A percentile compares a stretch with the other conserved stretches of the same genome.
phyloP scores from a whole-genome alignment of 2,888 invertebrate species.

The Scaptomyza flava region DNA sequence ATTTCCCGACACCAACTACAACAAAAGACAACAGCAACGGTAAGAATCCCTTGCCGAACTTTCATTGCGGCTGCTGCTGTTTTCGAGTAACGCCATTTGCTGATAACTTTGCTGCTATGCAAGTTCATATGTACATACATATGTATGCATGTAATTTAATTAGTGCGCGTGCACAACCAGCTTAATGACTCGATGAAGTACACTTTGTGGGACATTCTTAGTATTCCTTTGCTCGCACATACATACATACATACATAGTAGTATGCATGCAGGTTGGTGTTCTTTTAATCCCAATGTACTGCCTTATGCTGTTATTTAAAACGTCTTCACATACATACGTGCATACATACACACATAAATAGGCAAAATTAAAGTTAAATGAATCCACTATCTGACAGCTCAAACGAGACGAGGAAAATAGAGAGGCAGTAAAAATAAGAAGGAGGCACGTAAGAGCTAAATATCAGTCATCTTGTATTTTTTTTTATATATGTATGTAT shows the following conservation, averaged over 20 bases:
- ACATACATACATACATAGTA: no score
- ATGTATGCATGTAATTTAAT: constrained; percentile 27
- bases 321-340: no score
- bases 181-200: constrained; percentile 10
- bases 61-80: constrained; percentile 3
- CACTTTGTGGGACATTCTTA: background rate
- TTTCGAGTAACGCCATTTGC: constrained; percentile 5
- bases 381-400: background rate
- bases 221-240: background rate
- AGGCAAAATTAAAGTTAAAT: background rate
- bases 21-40: background rate
- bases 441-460: background rate
- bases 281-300: no score
- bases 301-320: no score
- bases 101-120: constrained; percentile 8
- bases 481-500: no score
- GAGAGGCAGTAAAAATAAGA: background rate
- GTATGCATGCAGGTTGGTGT: no score
- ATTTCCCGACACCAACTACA: constrained; percentile 4
- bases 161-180: constrained; percentile 26
- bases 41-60: constrained; percentile 4
- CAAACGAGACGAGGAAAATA: background rate
- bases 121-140: background rate
- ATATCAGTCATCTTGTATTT: background rate
- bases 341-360: background rate